A percentile compares a stretch with the other conserved stretches of the same genome.
These are phyloP conservation scores for Capitulum mitella DNA, from an alignment of 2,888 invertebrate species.

Conservation along the genomic window DNA sequence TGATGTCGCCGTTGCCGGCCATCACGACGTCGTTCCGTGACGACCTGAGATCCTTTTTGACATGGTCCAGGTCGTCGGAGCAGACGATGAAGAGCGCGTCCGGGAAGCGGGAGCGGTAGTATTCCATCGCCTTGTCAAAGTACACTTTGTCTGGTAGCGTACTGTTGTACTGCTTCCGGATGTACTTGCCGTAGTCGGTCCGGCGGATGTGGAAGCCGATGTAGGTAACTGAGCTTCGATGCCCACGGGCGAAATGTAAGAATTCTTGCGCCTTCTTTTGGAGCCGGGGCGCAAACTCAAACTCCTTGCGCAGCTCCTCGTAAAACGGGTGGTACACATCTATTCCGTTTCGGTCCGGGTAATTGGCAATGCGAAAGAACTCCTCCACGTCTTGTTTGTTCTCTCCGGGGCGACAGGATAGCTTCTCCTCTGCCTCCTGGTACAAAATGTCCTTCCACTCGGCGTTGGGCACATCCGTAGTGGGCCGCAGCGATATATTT, in stretches of 20 bases:
- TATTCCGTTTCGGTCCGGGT: constrained; percentile 8
- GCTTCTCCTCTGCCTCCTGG: too few species aligned
- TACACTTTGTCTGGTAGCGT: too few species aligned
- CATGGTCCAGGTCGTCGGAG: too few species aligned
- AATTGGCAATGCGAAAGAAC: neutral
- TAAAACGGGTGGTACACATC: constrained; percentile 5
- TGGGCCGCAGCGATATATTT: neutral
- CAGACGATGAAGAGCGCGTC: too few species aligned
- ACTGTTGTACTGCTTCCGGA: neutral
- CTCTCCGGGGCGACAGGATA: too few species aligned
- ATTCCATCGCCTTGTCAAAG: neutral
- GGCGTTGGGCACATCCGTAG: neutral
- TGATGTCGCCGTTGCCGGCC: too few species aligned
- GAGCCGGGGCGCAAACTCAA: neutral
- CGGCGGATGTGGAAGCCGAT: too few species aligned
- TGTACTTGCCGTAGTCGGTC: neutral
- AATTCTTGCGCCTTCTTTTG: neutral
- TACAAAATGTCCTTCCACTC: neutral
- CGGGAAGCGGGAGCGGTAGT: too few species aligned
- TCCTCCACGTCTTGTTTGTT: neutral
- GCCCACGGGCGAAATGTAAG: neutral
- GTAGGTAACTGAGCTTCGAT: too few species aligned
- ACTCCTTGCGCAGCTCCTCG: neutral
- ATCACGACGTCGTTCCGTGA: too few species aligned
- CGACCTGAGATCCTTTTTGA: too few species aligned